Conservation (phyloP, 1,140 invertebrate genomes). For the Artemia franciscana region DNA sequence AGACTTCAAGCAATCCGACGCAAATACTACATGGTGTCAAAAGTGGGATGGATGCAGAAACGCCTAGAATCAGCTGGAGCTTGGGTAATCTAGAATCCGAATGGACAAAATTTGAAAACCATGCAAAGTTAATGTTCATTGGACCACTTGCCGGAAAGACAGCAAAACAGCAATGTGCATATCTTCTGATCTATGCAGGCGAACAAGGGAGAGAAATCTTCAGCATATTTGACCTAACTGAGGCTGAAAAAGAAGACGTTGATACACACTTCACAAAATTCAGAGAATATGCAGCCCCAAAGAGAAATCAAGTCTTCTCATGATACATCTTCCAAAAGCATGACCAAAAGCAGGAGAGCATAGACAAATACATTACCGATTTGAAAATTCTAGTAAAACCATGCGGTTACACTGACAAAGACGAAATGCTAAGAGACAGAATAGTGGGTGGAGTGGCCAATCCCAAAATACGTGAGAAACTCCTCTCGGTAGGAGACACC, state of each 20-base stretch:
- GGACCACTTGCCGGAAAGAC: neutral
- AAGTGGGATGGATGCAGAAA: neutral
- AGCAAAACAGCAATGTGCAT: neutral
- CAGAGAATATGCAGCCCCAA: neutral
- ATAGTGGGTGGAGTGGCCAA: too few relatives aligned
- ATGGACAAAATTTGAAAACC: neutral
- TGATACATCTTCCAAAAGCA: neutral
- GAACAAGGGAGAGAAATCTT: neutral
- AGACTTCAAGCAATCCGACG: too few relatives aligned
- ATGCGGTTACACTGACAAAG: too few relatives aligned
- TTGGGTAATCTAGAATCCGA: neutral
- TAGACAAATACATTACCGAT: neutral
- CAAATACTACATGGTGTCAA: neutral
- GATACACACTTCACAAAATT: neutral
- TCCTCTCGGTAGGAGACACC: too few relatives aligned
- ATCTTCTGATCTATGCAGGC: neutral
- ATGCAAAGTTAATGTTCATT: neutral
- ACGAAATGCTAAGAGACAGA: too few relatives aligned
- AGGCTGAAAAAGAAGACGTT: neutral
- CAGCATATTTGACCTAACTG: neutral
- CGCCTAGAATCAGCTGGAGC: neutral
- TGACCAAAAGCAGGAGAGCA: neutral
- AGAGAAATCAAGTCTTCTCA: neutral
- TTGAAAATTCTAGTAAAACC: too few relatives aligned
- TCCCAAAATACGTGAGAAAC: too few relatives aligned